Percentiles rank a stretch among this genome's conserved stretches.
phyloP scores from a whole-genome alignment of 1,140 invertebrate species.

The Nebria ingens region DNA sequence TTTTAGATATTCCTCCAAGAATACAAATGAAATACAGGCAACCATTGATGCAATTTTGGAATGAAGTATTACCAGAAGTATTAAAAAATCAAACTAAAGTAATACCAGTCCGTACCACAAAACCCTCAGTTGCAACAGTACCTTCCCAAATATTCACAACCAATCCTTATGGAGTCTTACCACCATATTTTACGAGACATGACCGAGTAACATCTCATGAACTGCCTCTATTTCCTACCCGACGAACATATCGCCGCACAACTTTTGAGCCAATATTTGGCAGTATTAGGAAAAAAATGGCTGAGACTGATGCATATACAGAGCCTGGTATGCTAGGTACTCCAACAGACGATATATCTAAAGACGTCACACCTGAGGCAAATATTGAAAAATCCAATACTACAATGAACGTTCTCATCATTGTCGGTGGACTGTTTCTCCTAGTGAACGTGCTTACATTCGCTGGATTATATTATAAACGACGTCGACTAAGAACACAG shows the following conservation, averaged over 20 bases:
- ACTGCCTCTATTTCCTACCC: constrained; percentile 28
- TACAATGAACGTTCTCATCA: constrained; percentile 60
- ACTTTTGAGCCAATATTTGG: constrained; percentile 16
- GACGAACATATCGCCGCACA: constrained; percentile 14
- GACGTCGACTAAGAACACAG: constrained; percentile 9
- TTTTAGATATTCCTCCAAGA: constrained; percentile 54
- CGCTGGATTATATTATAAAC: constrained; percentile 62
- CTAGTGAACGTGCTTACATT: constrained; percentile 72
- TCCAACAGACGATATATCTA: not conserved
- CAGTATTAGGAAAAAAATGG: constrained; percentile 20
- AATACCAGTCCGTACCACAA: not conserved
- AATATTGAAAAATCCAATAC: constrained; percentile 3
- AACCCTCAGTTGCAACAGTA: not conserved
- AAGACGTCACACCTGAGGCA: constrained; percentile 32
- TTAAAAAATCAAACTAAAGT: constrained; percentile 35
- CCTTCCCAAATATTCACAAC: not conserved
- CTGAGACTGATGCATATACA: not conserved
- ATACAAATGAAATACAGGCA: constrained; percentile 50
- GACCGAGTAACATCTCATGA: constrained; percentile 11
- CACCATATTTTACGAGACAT: constrained; percentile 13
- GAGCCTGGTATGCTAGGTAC: constrained; percentile 12
- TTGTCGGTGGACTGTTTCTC: constrained; percentile 66
- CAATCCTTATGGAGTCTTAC: constrained; percentile 30
- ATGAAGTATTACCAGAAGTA: constrained; percentile 51
- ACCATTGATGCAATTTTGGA: constrained; percentile 61